Percentiles rank a stretch among this genome's conserved stretches.
Evolutionary conservation across 2,888 invertebrate species (phyloP).

Genomic region (Diplazon laetatorius): DNA sequence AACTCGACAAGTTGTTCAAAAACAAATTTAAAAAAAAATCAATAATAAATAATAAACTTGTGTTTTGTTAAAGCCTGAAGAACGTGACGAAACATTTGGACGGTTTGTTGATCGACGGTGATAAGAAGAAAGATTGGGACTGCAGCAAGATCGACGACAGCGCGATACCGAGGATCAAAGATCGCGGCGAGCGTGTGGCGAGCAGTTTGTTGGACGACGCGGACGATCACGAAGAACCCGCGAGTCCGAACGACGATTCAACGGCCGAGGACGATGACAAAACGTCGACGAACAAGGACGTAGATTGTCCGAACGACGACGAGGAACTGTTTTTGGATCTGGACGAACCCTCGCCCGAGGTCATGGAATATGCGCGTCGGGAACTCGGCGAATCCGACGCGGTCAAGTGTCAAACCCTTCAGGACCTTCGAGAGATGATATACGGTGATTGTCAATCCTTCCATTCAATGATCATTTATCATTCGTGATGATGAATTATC

Average conservation of each 20-base stretch:
- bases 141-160: conserved; percentile 29
- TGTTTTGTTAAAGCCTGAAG: conserved; percentile 39
- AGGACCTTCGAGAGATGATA: conserved; percentile 89
- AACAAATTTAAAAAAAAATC: too few relatives aligned
- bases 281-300: conserved; percentile 17
- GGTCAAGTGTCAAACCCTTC: conserved; percentile 87
- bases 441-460: conserved; percentile 84
- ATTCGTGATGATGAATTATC: background rate
- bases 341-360: conserved; percentile 86
- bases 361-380: conserved; percentile 87
- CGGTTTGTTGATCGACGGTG: conserved; percentile 53
- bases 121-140: conserved; percentile 59
- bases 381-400: conserved; percentile 89
- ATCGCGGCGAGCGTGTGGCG: conserved; percentile 57
- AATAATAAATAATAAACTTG: background rate
- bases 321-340: conserved; percentile 87
- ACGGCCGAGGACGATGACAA: conserved; percentile 29
- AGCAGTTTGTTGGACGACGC: conserved; percentile 50
- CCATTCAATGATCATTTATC: too few relatives aligned
- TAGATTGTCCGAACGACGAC: conserved; percentile 71
- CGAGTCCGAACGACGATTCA: conserved; percentile 53
- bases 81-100: conserved; percentile 59
- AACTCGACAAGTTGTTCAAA: too few relatives aligned
- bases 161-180: conserved; percentile 55
- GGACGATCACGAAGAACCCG: conserved; percentile 59